Base-by-base conservation (phyloP, 2,113 vertebrate genomes). In the Pseudorhombus dupliciocellatus region DNA sequence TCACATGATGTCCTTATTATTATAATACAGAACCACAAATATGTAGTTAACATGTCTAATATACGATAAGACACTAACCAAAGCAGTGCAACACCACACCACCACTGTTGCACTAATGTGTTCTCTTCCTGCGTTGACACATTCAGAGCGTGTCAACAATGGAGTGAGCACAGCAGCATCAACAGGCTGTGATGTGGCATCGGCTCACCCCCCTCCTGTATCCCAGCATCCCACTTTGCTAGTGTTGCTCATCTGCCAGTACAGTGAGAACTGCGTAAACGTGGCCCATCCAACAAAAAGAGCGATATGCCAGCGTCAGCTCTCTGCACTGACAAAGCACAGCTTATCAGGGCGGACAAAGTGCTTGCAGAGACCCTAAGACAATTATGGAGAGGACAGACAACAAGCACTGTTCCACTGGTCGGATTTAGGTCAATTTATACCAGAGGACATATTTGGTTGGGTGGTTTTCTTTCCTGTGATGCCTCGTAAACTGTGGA, bases 221-320 rank as follows among this genome's bases (percentile, higher is more conserved):
- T 75, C 57, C 56, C 26, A 54, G 30, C 31, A 57, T 69, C 66
- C 53, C 69, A 22, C 26, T 57, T 64, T 59, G 30, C 74, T 63
- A 62, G 0, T 77, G 72, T 84, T 81, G 64, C 66, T 57, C 0
- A 24, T 64, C 58, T 71, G 66, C 40, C 53, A 24, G 68, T 52
- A 70, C 63, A 55, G 69, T 71, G 58, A 68, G 55, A 48, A 22
- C 66, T 44, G 56, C 68, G 69, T 52, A 72, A 83, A 81, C 59
- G 84, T 80, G 73, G 56, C 30, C 66, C 66, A 26, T 44, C 5
- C 7, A 46, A 90, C 89, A 90, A 91, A 87, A 79, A 73, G 52
- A 79, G 42, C 4, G 65, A 81, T 22, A 7, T 22, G 78, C 87
- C 90, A 89, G 88, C 89, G 78, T 88, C 90, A 89, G 88, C 89